Evolutionary conservation across 2,113 vertebrate genomes (phyloP), one percentile per base, ranked within the genome.

Genomic region (Trematocara marginatum): DNA sequence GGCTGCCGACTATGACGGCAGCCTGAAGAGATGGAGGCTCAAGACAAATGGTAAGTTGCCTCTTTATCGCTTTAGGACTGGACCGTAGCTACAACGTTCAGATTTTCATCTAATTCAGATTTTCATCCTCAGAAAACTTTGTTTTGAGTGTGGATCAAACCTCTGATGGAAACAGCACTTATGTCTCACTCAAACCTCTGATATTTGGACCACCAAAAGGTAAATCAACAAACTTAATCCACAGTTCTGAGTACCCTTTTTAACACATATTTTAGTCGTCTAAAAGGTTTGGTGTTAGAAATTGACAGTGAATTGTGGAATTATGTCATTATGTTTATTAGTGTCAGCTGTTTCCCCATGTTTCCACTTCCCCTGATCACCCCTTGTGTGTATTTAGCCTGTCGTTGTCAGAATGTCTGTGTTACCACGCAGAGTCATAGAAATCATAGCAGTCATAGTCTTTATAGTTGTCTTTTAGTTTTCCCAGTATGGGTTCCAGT

Each of bases 1-100:
- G 31, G 31, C 59, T 0, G 31, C 31, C 2, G 6, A n/a, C 7
- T 64, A 64, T 1, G 18, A 64, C 5, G 3, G 2, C 31, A 38
- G 31, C 10, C 16, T 64, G 6, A 38, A 35, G 18, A 64, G 6
- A n/a, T 38, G 59, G 34, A 35, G 4, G 18, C 34, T 38, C 2
- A 1, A 64, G 59, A 38, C 34, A n/a, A 38, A 35, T 26, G 26
- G 26, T 26, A 6, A 7, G 34, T 35, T 57, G 26, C 5, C 54
- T 15, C 54, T 57, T 0, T 57, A 29, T 57, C 54, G 2, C 54
- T 53, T 53, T 20, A 53, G 0, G 51, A 20, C 4, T 51, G 49
- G 16, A 0, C 52, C 26, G 23, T 56, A 15, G 3, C 3, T 57
- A 31, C 7, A 59, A 59, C 5, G 4, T 29, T 56, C 23, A 57